Percentiles rank a stretch among this genome's conserved stretches.
phyloP scores from a whole-genome alignment of 2,113 vertebrate species.

The Tylochromis polylepis region DNA sequence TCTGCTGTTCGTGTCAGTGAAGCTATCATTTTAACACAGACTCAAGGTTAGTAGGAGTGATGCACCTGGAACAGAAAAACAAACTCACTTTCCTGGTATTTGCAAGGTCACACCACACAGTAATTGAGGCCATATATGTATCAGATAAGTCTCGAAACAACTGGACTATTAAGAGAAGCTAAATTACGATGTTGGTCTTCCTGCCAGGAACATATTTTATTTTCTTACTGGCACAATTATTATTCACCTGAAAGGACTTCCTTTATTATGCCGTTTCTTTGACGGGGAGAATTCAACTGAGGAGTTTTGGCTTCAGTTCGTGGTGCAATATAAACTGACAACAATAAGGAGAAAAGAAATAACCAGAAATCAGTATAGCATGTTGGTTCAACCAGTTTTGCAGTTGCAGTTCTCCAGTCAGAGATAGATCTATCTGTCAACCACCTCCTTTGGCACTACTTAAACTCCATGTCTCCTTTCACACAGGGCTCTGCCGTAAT shows the following conservation, averaged over 20 bases:
- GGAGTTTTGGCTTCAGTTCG: neutral
- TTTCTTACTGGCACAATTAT: neutral
- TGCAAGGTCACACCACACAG: neutral
- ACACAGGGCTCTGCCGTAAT: neutral
- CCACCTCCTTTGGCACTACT: neutral
- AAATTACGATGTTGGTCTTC: neutral
- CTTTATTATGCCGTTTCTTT: neutral
- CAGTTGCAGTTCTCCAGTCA: neutral
- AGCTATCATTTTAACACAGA: neutral
- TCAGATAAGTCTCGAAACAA: neutral
- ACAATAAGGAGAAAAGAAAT: neutral
- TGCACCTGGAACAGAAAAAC: fast-evolving
- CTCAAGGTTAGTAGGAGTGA: neutral
- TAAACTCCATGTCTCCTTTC: neutral
- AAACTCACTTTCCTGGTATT: neutral
- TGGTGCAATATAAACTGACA: fast-evolving
- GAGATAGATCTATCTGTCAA: neutral
- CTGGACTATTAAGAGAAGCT: neutral
- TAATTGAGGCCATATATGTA: neutral
- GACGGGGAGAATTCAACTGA: neutral
- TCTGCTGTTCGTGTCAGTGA: neutral
- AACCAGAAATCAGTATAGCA: neutral
- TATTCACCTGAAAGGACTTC: neutral
- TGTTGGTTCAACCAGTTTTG: neutral
- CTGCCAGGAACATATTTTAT: neutral